phyloP scores from a whole-genome alignment of 2,797 vertebrate species.

The Pipistrellus pipistrellus region DNA sequence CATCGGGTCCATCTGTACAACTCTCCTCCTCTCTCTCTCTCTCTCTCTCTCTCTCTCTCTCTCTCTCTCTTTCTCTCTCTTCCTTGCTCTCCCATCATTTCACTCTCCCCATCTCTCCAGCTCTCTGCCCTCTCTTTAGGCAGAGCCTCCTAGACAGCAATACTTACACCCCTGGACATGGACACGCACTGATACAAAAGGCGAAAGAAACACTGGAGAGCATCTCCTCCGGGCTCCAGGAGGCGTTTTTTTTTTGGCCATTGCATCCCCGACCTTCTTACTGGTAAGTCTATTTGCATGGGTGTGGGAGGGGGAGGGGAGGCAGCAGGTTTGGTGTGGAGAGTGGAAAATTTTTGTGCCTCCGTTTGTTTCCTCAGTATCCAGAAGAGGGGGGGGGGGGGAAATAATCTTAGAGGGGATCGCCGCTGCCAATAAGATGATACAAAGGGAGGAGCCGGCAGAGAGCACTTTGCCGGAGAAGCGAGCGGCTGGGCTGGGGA shows the following conservation, averaged over 20 bases:
- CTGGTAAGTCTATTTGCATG: slow-evolving; percentile 85
- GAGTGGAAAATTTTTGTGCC: not conserved
- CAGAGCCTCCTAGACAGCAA: slow-evolving; percentile 80
- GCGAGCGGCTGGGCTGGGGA: slow-evolving; percentile 59
- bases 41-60: slow-evolving; percentile 13
- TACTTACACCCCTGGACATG: slow-evolving; percentile 87
- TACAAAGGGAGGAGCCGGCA: slow-evolving; percentile 79
- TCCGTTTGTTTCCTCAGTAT: not conserved
- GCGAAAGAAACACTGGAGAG: slow-evolving; percentile 59
- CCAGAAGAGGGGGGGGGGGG: not conserved
- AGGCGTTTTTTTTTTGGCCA: slow-evolving; percentile 72
- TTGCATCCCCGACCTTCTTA: slow-evolving; percentile 77
- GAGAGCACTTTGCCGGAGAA: slow-evolving; percentile 45
- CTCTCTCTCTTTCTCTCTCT: slow-evolving; percentile 32
- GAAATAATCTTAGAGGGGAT: not conserved
- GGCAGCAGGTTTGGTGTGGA: not conserved
- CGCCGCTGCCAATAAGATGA: slow-evolving; percentile 17
- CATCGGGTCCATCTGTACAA: slow-evolving; percentile 94
- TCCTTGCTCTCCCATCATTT: not conserved
- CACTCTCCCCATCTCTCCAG: slow-evolving; percentile 72
- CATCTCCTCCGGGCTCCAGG: slow-evolving; percentile 73
- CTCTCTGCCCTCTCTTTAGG: slow-evolving; percentile 67
- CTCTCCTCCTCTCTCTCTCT: slow-evolving; percentile 72
- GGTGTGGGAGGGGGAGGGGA: slow-evolving; percentile 48
- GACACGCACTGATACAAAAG: slow-evolving; percentile 89